These are phyloP conservation scores for Lycaena phlaeas DNA, from an alignment of 2,888 invertebrate species.

Conservation along the genomic window DNA sequence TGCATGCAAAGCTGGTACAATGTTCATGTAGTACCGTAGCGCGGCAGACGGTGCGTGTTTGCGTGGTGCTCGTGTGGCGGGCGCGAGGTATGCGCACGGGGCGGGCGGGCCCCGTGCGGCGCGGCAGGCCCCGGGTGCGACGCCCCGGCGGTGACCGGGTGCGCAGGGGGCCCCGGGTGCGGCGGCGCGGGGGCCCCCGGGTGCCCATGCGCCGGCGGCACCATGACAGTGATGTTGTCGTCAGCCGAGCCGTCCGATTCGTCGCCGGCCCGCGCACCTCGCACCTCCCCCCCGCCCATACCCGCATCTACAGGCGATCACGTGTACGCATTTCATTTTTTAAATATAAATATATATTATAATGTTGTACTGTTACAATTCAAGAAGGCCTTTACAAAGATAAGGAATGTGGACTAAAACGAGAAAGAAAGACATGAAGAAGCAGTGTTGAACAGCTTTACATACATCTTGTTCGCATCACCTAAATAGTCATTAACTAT, in stretches of 20 bases:
- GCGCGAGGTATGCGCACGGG: slow-evolving; percentile 16
- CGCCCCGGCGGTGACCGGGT: too few species aligned
- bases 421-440: too few species aligned
- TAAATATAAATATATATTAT: neutral
- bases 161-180: slow-evolving; percentile 16
- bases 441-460: too few species aligned
- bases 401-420: too few species aligned
- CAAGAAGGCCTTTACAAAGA: too few species aligned
- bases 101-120: slow-evolving; percentile 17
- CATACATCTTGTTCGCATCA: too few species aligned
- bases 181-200: slow-evolving; percentile 16
- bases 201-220: slow-evolving; percentile 50
- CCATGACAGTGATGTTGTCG: slow-evolving; percentile 73
- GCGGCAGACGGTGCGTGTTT: slow-evolving; percentile 15
- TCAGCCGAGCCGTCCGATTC: slow-evolving; percentile 72
- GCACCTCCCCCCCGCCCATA: slow-evolving; percentile 14
- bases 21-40: slow-evolving; percentile 10
- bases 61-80: slow-evolving; percentile 10
- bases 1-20: slow-evolving; percentile 1
- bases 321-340: too few species aligned
- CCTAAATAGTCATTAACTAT: too few species aligned
- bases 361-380: too few species aligned
- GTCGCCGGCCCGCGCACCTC: slow-evolving; percentile 28
- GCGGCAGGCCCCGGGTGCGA: slow-evolving; percentile 15
- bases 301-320: slow-evolving; percentile 19